Conservation (phyloP, 2,113 vertebrate species). For the Albula glossodonta region DNA sequence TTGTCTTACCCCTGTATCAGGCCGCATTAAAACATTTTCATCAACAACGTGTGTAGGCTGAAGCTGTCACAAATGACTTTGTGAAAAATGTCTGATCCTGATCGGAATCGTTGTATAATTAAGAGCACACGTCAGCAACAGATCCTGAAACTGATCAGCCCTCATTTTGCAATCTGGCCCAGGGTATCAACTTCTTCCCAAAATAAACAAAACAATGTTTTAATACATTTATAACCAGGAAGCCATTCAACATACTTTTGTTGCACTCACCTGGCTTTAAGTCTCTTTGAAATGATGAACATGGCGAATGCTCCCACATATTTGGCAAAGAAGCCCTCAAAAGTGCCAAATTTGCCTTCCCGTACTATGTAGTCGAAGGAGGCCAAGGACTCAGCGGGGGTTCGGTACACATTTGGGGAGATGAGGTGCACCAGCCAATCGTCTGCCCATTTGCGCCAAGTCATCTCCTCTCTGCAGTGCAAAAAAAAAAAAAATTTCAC, state of each 20-base stretch:
- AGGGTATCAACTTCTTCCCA: background rate
- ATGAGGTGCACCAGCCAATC: slow-evolving; percentile 96
- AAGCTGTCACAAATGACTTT: too few relatives aligned
- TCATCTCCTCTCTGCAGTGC: slow-evolving; percentile 86
- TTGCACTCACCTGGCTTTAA: slow-evolving; percentile 80
- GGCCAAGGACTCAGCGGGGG: slow-evolving; percentile 81
- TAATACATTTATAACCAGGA: background rate
- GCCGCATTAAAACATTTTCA: too few relatives aligned
- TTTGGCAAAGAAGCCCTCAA: slow-evolving; percentile 91
- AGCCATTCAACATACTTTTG: background rate
- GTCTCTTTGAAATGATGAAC: slow-evolving; percentile 88
- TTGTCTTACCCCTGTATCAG: too few relatives aligned
- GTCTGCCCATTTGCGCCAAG: slow-evolving; percentile 93
- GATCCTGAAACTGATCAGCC: too few relatives aligned
- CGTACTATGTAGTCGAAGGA: slow-evolving; percentile 97
- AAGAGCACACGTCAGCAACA: too few relatives aligned
- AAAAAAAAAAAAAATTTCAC: background rate
- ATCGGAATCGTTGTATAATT: too few relatives aligned
- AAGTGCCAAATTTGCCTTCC: slow-evolving; percentile 85
- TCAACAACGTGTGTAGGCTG: too few relatives aligned
- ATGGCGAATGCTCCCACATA: slow-evolving; percentile 90
- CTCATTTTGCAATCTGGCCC: background rate
- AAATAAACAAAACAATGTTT: background rate
- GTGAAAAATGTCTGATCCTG: too few relatives aligned
- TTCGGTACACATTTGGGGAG: slow-evolving; percentile 95